phyloP scores from a whole-genome alignment of 2,113 vertebrate genomes.

The Fulmarus glacialis region DNA sequence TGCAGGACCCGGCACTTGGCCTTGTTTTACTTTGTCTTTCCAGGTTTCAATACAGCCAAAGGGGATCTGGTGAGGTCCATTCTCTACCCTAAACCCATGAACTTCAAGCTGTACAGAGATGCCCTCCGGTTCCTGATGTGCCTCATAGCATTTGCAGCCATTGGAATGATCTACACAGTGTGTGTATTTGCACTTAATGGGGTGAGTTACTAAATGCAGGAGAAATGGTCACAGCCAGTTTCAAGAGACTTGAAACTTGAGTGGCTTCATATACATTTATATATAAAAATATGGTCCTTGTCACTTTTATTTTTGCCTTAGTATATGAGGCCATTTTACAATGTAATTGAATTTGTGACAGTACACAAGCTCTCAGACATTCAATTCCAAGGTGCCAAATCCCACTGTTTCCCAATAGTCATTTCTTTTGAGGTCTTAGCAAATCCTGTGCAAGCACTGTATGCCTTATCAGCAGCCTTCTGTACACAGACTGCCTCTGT shows the following conservation, averaged over 20 bases:
- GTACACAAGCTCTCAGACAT: neutral
- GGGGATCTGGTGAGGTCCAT: conserved; percentile 83
- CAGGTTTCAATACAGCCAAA: conserved; percentile 83
- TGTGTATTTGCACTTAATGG: conserved; percentile 73
- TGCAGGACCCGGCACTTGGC: no score
- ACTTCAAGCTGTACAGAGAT: conserved; percentile 81
- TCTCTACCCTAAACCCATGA: conserved; percentile 81
- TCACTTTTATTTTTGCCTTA: neutral
- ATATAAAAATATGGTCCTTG: neutral
- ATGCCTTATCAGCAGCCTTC: neutral
- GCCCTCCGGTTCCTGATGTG: conserved; percentile 77
- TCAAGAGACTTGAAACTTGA: neutral
- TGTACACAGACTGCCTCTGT: rapidly evolving
- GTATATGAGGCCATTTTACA: neutral
- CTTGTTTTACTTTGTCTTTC: conserved; percentile 11
- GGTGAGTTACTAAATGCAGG: conserved; percentile 59
- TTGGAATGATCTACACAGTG: conserved; percentile 81
- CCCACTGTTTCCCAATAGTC: neutral
- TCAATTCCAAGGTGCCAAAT: neutral
- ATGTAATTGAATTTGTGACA: neutral
- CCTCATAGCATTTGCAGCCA: conserved; percentile 69
- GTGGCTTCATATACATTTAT: neutral
- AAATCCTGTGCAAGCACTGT: neutral
- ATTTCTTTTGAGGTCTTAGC: neutral
- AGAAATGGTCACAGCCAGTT: neutral